These are phyloP conservation scores for Siderastrea radians DNA, from an alignment of 92 coral and sea anemone genomes.

Conservation along the genomic window DNA sequence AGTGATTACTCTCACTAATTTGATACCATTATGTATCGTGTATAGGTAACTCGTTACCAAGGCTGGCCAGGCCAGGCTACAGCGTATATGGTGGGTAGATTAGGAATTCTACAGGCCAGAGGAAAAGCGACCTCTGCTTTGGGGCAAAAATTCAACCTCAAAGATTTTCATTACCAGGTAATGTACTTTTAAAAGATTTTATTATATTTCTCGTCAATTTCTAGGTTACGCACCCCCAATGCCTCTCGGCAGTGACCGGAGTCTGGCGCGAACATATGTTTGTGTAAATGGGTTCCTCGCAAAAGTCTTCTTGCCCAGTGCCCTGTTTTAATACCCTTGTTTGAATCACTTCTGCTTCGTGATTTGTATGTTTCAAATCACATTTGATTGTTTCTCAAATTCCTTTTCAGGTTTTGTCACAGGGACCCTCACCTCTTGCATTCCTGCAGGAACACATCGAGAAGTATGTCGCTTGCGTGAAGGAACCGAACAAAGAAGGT, in stretches of 20 bases:
- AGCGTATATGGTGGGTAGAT: conserved; percentile 77
- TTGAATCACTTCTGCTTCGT: no score
- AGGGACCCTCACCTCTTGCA: conserved; percentile 64
- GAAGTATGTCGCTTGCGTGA: conserved; percentile 59
- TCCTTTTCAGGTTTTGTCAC: conserved; percentile 40
- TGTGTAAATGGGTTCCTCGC: no score
- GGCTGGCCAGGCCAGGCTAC: conserved; percentile 82
- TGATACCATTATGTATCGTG: no score
- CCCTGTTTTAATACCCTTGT: no score
- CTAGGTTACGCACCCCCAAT: no score
- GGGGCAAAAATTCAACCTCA: conserved; percentile 62
- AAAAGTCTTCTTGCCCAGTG: no score
- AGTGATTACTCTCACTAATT: no score
- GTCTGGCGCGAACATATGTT: no score
- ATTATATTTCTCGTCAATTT: not conserved
- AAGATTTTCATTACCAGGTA: conserved; percentile 80
- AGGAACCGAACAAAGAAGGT: not conserved
- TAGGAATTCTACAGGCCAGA: conserved; percentile 63
- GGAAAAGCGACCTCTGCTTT: conserved; percentile 31
- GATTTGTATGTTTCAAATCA: not conserved
- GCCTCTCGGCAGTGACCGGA: no score
- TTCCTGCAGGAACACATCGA: conserved; percentile 45
- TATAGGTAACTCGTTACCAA: conserved; percentile 67
- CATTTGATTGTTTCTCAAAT: not conserved
- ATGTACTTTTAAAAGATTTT: not conserved